Base-by-base conservation (phyloP, 1,140 invertebrate genomes). In the Radopholus similis region DNA sequence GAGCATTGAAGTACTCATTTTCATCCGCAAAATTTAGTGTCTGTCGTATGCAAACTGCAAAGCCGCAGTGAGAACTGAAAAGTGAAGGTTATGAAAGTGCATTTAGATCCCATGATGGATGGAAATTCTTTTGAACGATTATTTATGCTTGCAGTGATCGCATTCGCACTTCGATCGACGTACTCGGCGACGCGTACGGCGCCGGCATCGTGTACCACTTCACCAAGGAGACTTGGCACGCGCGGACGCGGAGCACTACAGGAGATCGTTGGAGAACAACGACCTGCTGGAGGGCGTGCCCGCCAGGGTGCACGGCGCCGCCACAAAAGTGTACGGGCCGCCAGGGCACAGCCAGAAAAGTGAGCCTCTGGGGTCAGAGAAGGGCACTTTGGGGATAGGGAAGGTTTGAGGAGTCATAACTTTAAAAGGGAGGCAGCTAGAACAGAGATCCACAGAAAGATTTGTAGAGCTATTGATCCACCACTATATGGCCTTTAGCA, bases 151-250 rank as follows among this genome's bases (percentile, higher is more conserved):
- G 28, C 83, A 96, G 93, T 68, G 93, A 95, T 85, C 90, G 93
- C 71, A 93, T 96, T 87, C 88, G 94, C 56, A 97, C 94, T 42
- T 91, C 92, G 66, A 92, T 96, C 71, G 97, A 97, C 83, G 93
- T 97, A 15, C 88, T 95, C 77, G 94, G 94, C 67, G 94, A 97
- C 84, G 90, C 91, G 53, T 86, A 95, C 47, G 94, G 93, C 42
- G 92, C 93, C 35, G 91, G 92, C 64, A 89, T 97, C 30, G 93
- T 97, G 4, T 88, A 93, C 78, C 88, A 93, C 74, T 87, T 95
- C 58, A 93, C 90, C 42, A 89, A 89, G 83, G 87, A 88, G 91
- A 95, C 81, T 86, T 92, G 40, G 86, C 86, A 26, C 84, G 85
- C 13, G 63, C 70, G 28, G 77, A 81, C 57, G 76, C 67, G 23